Conservation (phyloP, 2,113 vertebrate genomes). For the Rhinolophus sinicus region DNA sequence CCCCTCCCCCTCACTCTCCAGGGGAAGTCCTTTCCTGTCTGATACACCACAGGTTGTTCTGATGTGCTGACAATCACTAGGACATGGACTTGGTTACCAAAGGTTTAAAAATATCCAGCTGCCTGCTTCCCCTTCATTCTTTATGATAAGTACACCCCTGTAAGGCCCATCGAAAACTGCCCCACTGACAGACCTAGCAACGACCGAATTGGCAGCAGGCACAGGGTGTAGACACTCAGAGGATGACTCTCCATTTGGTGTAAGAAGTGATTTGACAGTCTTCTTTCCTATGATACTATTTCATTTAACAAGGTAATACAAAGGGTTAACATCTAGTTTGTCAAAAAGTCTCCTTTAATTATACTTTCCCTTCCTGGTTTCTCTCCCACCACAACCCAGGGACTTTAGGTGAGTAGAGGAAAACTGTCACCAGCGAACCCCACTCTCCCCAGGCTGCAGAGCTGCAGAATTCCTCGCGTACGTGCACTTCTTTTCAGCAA, state of each 20-base stretch:
- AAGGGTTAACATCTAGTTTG: neutral
- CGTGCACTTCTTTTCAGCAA: neutral
- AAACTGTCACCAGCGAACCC: rapidly evolving
- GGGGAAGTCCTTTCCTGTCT: neutral
- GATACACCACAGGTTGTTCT: neutral
- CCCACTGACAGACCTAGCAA: neutral
- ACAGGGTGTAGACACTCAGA: neutral
- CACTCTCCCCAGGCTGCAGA: rapidly evolving
- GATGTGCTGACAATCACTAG: neutral
- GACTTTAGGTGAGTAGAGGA: neutral
- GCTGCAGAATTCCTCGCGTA: neutral
- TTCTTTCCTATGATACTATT: neutral
- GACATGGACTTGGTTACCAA: neutral
- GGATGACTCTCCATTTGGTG: neutral
- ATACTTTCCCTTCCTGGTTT: too few species aligned
- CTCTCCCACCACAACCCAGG: neutral
- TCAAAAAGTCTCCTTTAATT: neutral
- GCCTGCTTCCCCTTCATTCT: neutral
- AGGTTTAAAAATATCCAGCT: neutral
- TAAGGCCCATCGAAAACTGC: neutral
- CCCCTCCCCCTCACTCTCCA: neutral
- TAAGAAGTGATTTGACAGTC: neutral
- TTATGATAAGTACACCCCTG: neutral
- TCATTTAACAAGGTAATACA: neutral
- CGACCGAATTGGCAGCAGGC: neutral